Conservation (phyloP, 2,113 vertebrate species). For the Pteronura brasiliensis region DNA sequence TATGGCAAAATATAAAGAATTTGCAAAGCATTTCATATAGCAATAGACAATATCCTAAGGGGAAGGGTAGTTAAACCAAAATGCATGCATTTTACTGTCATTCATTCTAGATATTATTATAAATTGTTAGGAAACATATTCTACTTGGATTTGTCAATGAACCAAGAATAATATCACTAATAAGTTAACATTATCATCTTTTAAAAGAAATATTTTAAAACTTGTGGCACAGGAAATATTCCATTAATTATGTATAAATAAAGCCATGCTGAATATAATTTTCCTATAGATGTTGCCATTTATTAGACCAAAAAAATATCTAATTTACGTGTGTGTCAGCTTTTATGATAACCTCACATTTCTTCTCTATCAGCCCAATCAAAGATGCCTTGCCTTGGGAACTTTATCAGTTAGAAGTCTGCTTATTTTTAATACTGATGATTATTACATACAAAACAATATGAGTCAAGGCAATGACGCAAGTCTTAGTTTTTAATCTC, state of each 20-base stretch:
- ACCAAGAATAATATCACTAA: neutral
- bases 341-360: neutral
- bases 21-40: neutral
- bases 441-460: neutral
- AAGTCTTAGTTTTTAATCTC: neutral
- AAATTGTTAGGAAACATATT: neutral
- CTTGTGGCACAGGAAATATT: neutral
- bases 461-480: neutral
- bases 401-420: neutral
- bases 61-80: neutral
- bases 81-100: neutral
- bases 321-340: neutral
- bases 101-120: neutral
- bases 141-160: neutral
- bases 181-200: neutral
- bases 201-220: neutral
- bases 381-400: neutral
- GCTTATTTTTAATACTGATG: neutral
- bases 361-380: neutral
- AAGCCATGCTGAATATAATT: neutral
- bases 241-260: neutral
- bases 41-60: neutral
- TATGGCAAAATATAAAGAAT: neutral
- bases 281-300: neutral
- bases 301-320: neutral